These are phyloP conservation scores for Diceros bicornis DNA, from an alignment of 2,797 vertebrate genomes.

Conservation along the genomic window DNA sequence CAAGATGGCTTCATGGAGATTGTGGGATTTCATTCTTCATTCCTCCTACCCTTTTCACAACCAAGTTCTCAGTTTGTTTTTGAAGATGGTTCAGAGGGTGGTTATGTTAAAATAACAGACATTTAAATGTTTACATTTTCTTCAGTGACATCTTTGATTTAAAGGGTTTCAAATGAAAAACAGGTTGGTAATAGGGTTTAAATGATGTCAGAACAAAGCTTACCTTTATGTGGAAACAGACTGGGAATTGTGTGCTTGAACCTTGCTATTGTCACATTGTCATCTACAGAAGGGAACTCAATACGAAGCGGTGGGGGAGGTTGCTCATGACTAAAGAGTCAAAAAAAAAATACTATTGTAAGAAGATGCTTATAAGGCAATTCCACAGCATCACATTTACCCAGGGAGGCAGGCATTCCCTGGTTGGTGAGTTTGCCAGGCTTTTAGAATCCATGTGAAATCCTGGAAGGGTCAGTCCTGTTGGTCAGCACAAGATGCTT, in stretches of 20 bases:
- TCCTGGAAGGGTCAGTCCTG: not conserved
- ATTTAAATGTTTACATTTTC: slow-evolving; percentile 49
- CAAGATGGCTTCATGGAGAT: not conserved
- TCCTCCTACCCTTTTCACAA: not conserved
- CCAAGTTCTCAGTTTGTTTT: slow-evolving; percentile 44
- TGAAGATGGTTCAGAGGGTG: slow-evolving; percentile 54
- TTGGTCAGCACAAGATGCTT: not conserved
- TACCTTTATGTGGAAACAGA: not conserved
- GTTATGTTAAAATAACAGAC: slow-evolving; percentile 47
- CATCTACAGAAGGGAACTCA: not conserved
- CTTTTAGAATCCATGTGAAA: not conserved
- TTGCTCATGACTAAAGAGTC: not conserved
- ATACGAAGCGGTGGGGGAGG: not conserved
- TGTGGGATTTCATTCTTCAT: not conserved
- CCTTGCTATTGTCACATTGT: not conserved
- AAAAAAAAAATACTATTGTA: not conserved
- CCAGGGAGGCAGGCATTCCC: not conserved
- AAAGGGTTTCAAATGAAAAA: slow-evolving; percentile 64
- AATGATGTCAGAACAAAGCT: not conserved
- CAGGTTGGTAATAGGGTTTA: not conserved
- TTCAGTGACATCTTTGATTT: slow-evolving; percentile 50
- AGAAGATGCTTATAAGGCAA: not conserved
- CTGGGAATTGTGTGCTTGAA: not conserved
- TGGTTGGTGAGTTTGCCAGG: not conserved
- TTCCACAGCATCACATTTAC: not conserved